Evolutionary conservation across 2,888 invertebrate genomes (phyloP).

Genomic region (Ormyrus pomaceus): DNA sequence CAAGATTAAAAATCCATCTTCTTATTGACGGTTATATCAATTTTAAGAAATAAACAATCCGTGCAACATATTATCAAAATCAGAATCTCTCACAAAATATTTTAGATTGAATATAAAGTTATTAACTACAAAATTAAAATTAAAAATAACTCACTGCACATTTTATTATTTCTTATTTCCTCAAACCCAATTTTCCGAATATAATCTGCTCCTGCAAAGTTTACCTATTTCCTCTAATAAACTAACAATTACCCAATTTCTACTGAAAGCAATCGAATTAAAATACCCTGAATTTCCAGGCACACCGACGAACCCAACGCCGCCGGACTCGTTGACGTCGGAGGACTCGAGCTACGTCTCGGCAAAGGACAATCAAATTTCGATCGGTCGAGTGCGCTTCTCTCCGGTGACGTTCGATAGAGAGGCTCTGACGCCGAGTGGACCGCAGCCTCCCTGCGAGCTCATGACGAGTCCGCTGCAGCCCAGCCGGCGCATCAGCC

Average conservation of each 20-base stretch:
- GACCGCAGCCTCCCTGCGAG: constrained; percentile 75
- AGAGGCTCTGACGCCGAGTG: constrained; percentile 63
- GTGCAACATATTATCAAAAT: not conserved
- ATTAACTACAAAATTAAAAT: not conserved
- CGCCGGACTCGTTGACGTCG: constrained; percentile 89
- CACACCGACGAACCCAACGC: constrained; percentile 90
- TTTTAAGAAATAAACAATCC: too few relatives aligned
- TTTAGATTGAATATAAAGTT: not conserved
- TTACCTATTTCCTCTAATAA: not conserved
- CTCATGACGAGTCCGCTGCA: constrained; percentile 77
- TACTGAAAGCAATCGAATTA: too few relatives aligned
- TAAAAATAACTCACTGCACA: not conserved
- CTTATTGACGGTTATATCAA: too few relatives aligned
- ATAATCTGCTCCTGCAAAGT: too few relatives aligned
- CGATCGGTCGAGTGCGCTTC: constrained; percentile 71
- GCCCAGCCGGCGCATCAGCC: constrained; percentile 74
- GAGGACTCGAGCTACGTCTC: constrained; percentile 94
- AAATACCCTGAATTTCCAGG: constrained; percentile 59
- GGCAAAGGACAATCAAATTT: constrained; percentile 85
- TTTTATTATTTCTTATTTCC: not conserved
- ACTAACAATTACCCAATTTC: not conserved
- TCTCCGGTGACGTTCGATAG: constrained; percentile 72
- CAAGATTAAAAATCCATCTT: too few relatives aligned
- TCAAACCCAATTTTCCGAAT: too few relatives aligned
- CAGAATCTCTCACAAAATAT: not conserved